Conservation (phyloP, 2,797 vertebrate species). For the Enteromius thamalakanensis region DNA sequence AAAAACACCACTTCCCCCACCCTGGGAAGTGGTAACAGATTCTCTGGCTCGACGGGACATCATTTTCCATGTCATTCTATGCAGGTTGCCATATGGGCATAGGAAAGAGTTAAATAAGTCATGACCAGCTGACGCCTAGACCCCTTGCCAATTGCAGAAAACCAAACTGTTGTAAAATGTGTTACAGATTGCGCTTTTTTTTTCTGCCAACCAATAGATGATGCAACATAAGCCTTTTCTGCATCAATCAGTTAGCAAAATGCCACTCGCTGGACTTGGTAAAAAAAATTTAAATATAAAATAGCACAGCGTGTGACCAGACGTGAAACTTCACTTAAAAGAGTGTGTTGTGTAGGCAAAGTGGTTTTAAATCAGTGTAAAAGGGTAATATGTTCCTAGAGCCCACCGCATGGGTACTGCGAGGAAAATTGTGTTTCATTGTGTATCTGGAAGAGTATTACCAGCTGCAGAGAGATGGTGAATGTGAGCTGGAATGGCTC, state of each 20-base stretch:
- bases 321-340: conserved; percentile 23
- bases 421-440: conserved; percentile 38
- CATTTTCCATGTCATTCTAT: conserved; percentile 67
- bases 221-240: conserved; percentile 49
- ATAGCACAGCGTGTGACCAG: not conserved
- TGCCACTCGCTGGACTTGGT: conserved; percentile 22
- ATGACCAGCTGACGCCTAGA: conserved; percentile 73
- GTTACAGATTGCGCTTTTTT: not conserved
- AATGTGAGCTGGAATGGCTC: conserved; percentile 47
- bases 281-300: not conserved
- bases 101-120: conserved; percentile 79
- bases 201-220: conserved; percentile 32
- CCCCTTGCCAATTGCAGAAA: conserved; percentile 54
- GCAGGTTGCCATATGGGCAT: conserved; percentile 75
- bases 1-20: conserved; percentile 40
- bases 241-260: conserved; percentile 44
- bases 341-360: conserved; percentile 13
- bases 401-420: conserved; percentile 32
- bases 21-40: conserved; percentile 64
- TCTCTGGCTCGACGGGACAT: conserved; percentile 62
- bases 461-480: conserved; percentile 40
- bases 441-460: conserved; percentile 35
- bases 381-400: conserved; percentile 22
- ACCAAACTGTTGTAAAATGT: conserved; percentile 27
- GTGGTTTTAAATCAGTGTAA: conserved; percentile 27